Base-by-base conservation (phyloP, 2,888 invertebrate species). In the Steinernema hermaphroditum region DNA sequence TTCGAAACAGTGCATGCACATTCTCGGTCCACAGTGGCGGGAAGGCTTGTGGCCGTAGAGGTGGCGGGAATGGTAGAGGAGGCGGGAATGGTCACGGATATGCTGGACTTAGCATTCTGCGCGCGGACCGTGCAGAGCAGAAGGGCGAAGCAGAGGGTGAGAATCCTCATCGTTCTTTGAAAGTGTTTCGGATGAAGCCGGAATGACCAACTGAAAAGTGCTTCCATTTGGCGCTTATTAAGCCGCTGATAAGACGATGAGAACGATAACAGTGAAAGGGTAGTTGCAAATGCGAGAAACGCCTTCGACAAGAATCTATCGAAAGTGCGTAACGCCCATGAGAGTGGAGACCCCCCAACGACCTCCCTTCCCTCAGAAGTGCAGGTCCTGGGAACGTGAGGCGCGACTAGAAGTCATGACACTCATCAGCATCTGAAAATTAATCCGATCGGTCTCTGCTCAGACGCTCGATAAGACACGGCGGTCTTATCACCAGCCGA, bases 1-100 rank as follows among this genome's bases (percentile, higher is more conserved):
- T 70, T 70, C 9, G n/a, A n/a, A 14, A 37, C 22, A 12, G 70
- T 70, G 41, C 70, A 70, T 12, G 49, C 70, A 24, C 70, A 70
- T 29, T 70, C 70, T 2, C 70, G 70, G 62, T 70, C 70, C 9
- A 44, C 54, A 2, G 54, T 9, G 16, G 24, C 46, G n/a, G 19
- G 19, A 19, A 19, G 8, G 2, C 2, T n/a, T 19, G 16, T 46
- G 46, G 46, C 16, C 19, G 46, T 46, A 41, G 14, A n/a, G n/a
- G n/a, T 37, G 37, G 37, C 12, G 37, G 37, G 37, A 37, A 37
- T 37, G 37, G 37, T 37, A 12, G 37, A 37, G 37, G 37, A 12
- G 6, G 37, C 37, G 4, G 37, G 6, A 37, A 37, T 37, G 37
- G 37, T 37, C 4, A 12, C 12, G 37, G 37, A 4, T 37, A 37